Evolutionary conservation across 1,140 invertebrate species (phyloP).

Genomic region (Ptiloglossa arizonensis): DNA sequence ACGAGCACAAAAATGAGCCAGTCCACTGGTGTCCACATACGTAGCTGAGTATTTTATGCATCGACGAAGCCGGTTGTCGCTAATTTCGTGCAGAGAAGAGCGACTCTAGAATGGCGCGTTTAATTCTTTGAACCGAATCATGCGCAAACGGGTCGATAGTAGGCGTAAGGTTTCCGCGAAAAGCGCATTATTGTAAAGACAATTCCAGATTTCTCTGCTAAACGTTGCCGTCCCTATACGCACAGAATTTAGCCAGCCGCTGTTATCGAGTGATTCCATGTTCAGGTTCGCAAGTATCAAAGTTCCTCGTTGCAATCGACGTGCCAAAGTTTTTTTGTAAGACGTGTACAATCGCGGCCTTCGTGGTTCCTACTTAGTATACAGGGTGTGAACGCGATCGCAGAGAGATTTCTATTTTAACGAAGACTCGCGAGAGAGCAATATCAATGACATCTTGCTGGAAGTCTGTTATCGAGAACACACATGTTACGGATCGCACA

Average conservation of each 20-base stretch:
- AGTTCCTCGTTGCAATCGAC: slow-evolving; percentile 43
- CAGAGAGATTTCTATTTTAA: slow-evolving; percentile 53
- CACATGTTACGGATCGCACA: slow-evolving; percentile 52
- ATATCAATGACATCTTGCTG: slow-evolving; percentile 29
- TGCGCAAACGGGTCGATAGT: neutral
- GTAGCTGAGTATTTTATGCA: slow-evolving; percentile 73
- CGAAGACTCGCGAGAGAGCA: slow-evolving; percentile 31
- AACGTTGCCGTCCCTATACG: slow-evolving; percentile 9
- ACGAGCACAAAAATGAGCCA: slow-evolving; percentile 53
- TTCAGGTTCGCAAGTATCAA: slow-evolving; percentile 19
- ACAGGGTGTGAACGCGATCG: slow-evolving; percentile 10
- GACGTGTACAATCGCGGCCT: neutral
- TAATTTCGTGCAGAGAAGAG: neutral
- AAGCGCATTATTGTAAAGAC: slow-evolving; percentile 7
- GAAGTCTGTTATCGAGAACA: slow-evolving; percentile 33
- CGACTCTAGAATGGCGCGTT: no score
- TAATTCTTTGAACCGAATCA: neutral
- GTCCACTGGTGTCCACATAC: slow-evolving; percentile 77
- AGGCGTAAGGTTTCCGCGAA: neutral
- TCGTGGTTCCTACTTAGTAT: slow-evolving; percentile 44
- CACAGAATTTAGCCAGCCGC: slow-evolving; percentile 12
- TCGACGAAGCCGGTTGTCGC: neutral
- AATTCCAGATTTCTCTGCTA: neutral
- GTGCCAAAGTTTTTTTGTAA: slow-evolving; percentile 58
- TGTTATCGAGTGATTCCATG: slow-evolving; percentile 14